Evolutionary conservation across 2,888 invertebrate species (phyloP).

Genomic region (Pherbina coryleti): DNA sequence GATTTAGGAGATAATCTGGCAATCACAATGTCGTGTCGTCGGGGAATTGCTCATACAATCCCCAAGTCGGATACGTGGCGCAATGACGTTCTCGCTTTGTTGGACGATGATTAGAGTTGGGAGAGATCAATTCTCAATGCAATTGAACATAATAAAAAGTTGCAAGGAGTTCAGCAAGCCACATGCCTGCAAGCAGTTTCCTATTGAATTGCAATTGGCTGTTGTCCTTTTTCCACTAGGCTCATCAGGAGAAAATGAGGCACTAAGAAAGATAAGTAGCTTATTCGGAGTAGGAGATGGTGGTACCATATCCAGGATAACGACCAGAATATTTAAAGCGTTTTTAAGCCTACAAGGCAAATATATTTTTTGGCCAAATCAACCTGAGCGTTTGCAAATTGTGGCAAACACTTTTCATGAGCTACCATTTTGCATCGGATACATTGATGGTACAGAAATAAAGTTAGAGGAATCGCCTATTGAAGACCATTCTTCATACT

Average conservation of each 20-base stretch:
- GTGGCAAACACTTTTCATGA: background rate
- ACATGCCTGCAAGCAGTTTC: background rate
- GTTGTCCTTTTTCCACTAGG: background rate
- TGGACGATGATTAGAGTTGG: background rate
- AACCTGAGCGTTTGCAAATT: background rate
- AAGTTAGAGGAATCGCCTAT: constrained; percentile 41
- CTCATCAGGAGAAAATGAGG: too few species aligned
- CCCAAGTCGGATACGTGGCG: too few species aligned
- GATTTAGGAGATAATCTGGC: too few species aligned
- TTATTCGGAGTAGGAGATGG: constrained; percentile 4
- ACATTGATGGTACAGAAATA: constrained; percentile 35
- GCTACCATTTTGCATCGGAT: too few species aligned
- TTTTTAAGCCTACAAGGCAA: background rate
- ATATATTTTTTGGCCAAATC: constrained; percentile 1
- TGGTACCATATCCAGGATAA: background rate
- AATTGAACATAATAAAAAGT: background rate
- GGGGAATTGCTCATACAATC: too few species aligned
- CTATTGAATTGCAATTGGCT: constrained; percentile 1
- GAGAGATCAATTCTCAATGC: background rate
- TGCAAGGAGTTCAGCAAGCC: background rate
- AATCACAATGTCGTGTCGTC: too few species aligned
- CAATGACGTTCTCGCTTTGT: too few species aligned
- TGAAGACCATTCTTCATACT: constrained; percentile 34
- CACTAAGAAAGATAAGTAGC: background rate
- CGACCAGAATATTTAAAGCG: background rate